These are phyloP conservation scores for Sigmodon hispidus DNA, from an alignment of 2,113 vertebrate species.

Conservation along the genomic window DNA sequence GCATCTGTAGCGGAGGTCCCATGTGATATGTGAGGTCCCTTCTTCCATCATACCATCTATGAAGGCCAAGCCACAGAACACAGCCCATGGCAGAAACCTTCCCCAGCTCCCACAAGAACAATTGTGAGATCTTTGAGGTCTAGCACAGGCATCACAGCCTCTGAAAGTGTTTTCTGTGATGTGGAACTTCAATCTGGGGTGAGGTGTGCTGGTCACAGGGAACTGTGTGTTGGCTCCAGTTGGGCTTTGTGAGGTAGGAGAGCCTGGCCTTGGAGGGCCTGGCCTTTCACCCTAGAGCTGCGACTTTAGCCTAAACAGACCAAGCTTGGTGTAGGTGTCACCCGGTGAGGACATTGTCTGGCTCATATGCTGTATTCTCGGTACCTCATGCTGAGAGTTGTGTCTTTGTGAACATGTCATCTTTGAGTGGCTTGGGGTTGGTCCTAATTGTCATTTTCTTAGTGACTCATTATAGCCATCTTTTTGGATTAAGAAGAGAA, in stretches of 20 bases:
- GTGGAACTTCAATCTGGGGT: fast-evolving
- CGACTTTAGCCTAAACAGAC: background rate
- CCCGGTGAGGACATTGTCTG: background rate
- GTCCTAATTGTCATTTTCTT: conserved; percentile 22
- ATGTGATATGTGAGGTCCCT: background rate
- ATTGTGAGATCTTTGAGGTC: background rate
- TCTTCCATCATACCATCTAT: background rate
- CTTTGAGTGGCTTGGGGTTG: background rate
- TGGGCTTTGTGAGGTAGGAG: background rate
- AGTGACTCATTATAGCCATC: conserved; percentile 6
- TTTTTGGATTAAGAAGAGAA: conserved; percentile 50
- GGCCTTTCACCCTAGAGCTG: fast-evolving
- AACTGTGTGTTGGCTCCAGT: fast-evolving
- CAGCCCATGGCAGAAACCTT: fast-evolving
- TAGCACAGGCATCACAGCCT: fast-evolving
- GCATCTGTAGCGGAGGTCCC: background rate
- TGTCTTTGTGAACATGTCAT: background rate
- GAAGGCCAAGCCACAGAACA: fast-evolving
- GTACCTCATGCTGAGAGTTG: background rate
- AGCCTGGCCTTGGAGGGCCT: no score
- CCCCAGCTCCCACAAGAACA: background rate
- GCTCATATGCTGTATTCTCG: background rate
- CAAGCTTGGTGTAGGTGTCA: background rate
- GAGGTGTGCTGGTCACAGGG: fast-evolving
- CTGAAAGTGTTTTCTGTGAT: no score